A percentile compares a stretch with the other conserved stretches of the same genome.
Conservation (phyloP, 92 coral and sea anemone species). For the Porites evermanni region DNA sequence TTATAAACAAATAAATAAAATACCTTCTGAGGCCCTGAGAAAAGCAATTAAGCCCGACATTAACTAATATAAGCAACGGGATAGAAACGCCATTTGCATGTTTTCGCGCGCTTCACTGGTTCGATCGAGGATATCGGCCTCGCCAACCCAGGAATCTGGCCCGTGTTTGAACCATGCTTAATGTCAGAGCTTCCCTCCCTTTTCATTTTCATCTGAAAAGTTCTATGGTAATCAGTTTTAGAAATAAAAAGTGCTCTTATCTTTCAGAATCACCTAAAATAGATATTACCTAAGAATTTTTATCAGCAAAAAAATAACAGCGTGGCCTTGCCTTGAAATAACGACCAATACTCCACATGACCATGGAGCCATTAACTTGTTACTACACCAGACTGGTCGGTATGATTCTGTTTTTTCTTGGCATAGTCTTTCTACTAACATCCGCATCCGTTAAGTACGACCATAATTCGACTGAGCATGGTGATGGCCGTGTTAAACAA, state of each 20-base stretch:
- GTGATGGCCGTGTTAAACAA: not conserved
- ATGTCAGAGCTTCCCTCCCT: too few species aligned
- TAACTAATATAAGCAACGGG: too few species aligned
- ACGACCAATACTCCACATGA: not conserved
- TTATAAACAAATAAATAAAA: not conserved
- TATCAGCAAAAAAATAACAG: not conserved
- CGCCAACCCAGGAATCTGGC: too few species aligned
- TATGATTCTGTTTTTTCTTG: conserved; percentile 20
- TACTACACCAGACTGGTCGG: conserved; percentile 14
- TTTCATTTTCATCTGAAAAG: not conserved
- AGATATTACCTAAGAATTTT: not conserved
- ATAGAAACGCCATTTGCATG: too few species aligned
- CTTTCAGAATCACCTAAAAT: not conserved
- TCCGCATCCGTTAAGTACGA: conserved; percentile 3
- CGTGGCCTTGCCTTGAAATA: not conserved
- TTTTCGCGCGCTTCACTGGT: too few species aligned
- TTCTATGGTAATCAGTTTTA: too few species aligned
- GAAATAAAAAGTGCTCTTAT: not conserved
- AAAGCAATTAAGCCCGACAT: too few species aligned
- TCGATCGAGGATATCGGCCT: too few species aligned
- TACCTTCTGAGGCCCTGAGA: too few species aligned
- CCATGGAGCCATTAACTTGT: not conserved
- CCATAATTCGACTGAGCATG: not conserved
- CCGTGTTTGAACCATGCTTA: too few species aligned
- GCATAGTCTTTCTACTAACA: conserved; percentile 33